These are phyloP conservation scores for Harpalus rubripes DNA, from an alignment of 2,888 invertebrate genomes.

Conservation along the genomic window DNA sequence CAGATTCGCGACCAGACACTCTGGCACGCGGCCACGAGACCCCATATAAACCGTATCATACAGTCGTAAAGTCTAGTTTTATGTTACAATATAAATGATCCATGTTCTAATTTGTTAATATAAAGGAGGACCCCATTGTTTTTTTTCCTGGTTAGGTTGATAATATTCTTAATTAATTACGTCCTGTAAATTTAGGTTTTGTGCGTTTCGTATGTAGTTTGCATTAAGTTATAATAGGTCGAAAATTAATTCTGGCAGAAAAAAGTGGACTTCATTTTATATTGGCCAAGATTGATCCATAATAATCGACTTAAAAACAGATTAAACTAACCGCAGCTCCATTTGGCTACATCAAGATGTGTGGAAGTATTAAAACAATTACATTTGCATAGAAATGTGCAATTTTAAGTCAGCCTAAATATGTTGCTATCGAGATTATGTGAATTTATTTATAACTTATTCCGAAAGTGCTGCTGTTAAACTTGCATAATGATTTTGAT, in stretches of 20 bases:
- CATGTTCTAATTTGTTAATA: too few relatives aligned
- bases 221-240: background rate
- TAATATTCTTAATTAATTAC: too few relatives aligned
- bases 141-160: too few relatives aligned
- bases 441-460: slow-evolving; percentile 47
- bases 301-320: slow-evolving; percentile 46
- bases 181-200: too few relatives aligned
- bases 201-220: background rate
- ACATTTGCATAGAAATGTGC: slow-evolving; percentile 58
- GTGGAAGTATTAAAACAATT: slow-evolving; percentile 49
- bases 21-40: too few relatives aligned
- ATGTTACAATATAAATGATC: too few relatives aligned
- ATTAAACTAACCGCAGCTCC: background rate
- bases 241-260: background rate
- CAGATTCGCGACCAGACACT: too few relatives aligned
- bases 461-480: background rate
- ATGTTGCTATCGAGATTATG: slow-evolving; percentile 35
- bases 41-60: too few relatives aligned
- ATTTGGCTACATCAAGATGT: slow-evolving; percentile 6
- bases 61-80: too few relatives aligned
- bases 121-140: too few relatives aligned
- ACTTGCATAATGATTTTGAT: slow-evolving; percentile 30
- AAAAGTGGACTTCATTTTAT: background rate
- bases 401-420: slow-evolving; percentile 37
- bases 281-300: background rate